These are phyloP conservation scores for Drosophila nr. perissopoda DNA, from an alignment of 2,888 invertebrate species.

Conservation along the genomic window DNA sequence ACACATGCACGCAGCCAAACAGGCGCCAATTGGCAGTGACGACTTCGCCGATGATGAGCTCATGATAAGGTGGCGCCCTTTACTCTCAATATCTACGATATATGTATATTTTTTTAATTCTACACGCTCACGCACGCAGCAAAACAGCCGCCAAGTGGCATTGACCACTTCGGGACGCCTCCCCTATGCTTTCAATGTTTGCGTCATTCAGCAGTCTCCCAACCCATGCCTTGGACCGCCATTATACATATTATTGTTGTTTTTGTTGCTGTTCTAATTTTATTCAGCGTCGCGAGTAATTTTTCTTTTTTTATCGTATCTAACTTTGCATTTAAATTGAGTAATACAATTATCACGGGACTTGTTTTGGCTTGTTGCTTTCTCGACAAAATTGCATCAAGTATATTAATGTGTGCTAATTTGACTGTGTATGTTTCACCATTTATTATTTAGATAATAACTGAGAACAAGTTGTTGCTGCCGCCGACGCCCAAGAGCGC, in stretches of 20 bases:
- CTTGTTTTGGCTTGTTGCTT: neutral
- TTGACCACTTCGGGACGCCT: constrained; percentile 42
- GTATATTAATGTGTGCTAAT: neutral
- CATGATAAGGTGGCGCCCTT: constrained; percentile 49
- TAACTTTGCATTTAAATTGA: constrained; percentile 13
- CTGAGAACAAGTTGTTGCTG: constrained; percentile 45
- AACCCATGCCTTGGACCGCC: constrained; percentile 30
- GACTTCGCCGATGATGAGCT: constrained; percentile 52
- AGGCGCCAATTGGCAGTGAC: constrained; percentile 26
- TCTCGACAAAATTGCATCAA: constrained; percentile 21
- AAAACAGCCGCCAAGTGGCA: constrained; percentile 19
- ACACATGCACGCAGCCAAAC: constrained; percentile 12
- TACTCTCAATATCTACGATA: constrained; percentile 26
- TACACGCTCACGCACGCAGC: constrained; percentile 12
- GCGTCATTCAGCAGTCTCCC: constrained; percentile 38
- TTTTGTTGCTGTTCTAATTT: constrained; percentile 51
- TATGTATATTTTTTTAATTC: constrained; percentile 15
- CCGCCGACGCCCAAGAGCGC: constrained; percentile 32
- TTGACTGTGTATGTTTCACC: constrained; percentile 3
- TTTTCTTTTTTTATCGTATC: constrained; percentile 9
- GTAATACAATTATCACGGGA: constrained; percentile 43
- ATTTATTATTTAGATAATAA: constrained; percentile 18
- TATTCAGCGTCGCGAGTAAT: constrained; percentile 29
- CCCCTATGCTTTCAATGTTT: constrained; percentile 40
- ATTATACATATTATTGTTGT: constrained; percentile 25